Evolutionary conservation across 1,140 invertebrate species (phyloP), one percentile per base, ranked within the genome.

Genomic region (Conopomorpha cramerella): DNA sequence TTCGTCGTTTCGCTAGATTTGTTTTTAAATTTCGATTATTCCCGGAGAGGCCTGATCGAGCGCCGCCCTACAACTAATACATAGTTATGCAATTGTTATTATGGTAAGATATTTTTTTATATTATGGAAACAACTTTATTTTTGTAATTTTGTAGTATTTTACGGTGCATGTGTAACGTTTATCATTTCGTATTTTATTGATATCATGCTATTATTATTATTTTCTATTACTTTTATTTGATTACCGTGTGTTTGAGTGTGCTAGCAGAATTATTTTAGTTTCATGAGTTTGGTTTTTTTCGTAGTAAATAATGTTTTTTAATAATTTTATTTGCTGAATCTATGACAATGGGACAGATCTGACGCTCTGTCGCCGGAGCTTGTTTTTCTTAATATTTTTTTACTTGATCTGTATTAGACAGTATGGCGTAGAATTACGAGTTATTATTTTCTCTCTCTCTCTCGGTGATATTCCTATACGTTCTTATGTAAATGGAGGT

Each of bases 261-360:
- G 62, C 71, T 76, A 72, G 67, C 53, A 58, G 63, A 72, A 76
- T 76, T 76, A 76, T 76, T 72, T 76, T 76, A 76, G 71, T 68
- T 70, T 63, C 52, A 55, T 63, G 70, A 63, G 54, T 64, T 72
- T 64, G 60, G 66, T 74, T 63, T 71, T 42, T 66, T 71, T n/a
- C n/a, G n/a, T n/a, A 71, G 66, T 61, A 38, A 57, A 62, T 71
- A 65, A 64, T 68, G 55, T 45, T 61, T 67, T 63, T 64, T 59
- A 55, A 47, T 56, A 55, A 55, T 64, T 54, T 56, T 55, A 55
- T 58, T 59, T 56, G 55, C 62, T 64, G 64, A 73, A 71, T 71
- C 64, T 76, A 71, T 67, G 64, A 76, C 68, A 70, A 70, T 63
- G 54, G 57, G 53, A 41, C n/a, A 73, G 71, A 76, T 74, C 70